Evolutionary conservation across 2,113 vertebrate species (phyloP), one percentile per base, ranked within the genome.

Genomic region (Eptesicus fuscus): DNA sequence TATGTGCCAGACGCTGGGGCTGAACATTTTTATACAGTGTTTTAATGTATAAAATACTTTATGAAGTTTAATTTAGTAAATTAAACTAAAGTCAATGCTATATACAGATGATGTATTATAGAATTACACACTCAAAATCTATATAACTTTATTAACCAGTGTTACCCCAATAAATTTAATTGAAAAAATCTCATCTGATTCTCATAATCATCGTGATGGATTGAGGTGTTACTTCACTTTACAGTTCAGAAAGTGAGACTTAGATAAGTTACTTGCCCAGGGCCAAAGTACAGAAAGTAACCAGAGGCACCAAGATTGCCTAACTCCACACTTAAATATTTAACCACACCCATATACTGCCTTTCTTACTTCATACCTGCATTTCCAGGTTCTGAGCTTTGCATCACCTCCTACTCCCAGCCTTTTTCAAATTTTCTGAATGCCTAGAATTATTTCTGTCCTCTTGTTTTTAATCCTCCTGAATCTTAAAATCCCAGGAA

Each of bases 371-470:
- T 77, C 89, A 70, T 71, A 71, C 95, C 84, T 77, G 32, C 18
- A 3, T 32, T 16, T 4, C 90, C 40, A 51, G 74, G 20, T 80
- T 10, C n/a, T 17, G 20, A 44, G 76, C 25, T n/a, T 30, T 51
- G n/a, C 90, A 63, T 83, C 49, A 32, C 83, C 83, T 93, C 91
- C 83, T 47, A 83, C 56, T 93, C 83, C 30, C 49, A 93, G 79
- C 23, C 83, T 84, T 83, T 91, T 87, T 47, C 92, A 97, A 25
- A 84, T 86, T 96, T 94, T 84, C 93, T 44, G 88, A 93, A 90
- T 94, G 77, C 95, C 71, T 88, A 69, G 67, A 94, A 95, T 96
- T 96, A 97, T 95, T 96, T 96, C 83, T 95, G 79, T 83, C 70
- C 51, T 70, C 49, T 95, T 94, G 35, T 95, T 97, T 97, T 80